A percentile compares a stretch with the other conserved stretches of the same genome.
Conservation (phyloP, 1,140 invertebrate species). For the Cydia amplana region DNA sequence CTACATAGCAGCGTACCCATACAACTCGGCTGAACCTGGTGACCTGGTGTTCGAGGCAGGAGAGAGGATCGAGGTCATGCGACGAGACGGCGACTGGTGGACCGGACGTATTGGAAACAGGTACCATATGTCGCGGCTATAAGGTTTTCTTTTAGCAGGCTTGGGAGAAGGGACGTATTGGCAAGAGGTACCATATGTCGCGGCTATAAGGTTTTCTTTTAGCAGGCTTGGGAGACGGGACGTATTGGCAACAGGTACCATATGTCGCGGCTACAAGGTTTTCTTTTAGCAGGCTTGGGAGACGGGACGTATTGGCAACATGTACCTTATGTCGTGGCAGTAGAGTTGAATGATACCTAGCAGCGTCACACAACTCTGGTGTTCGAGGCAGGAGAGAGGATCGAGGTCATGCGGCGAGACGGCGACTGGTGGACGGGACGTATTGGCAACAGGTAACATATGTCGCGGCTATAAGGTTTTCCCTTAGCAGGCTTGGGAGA, state of each 20-base stretch:
- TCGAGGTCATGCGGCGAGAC: constrained; percentile 92
- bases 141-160: constrained; percentile 7
- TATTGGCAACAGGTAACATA: background rate
- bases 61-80: constrained; percentile 92
- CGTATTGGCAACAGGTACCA: too few relatives aligned
- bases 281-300: too few relatives aligned
- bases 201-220: too few relatives aligned
- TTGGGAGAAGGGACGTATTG: too few relatives aligned
- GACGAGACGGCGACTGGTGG: constrained; percentile 99
- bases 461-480: too few relatives aligned
- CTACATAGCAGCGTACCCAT: constrained; percentile 92
- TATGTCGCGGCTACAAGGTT: too few relatives aligned
- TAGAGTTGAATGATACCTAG: constrained; percentile 85
- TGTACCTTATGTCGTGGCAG: too few relatives aligned
- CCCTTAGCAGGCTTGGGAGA: too few relatives aligned
- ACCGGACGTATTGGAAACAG: constrained; percentile 89
- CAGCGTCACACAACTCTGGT: constrained; percentile 92
- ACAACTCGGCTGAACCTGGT: constrained; percentile 92
- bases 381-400: constrained; percentile 94
- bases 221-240: too few relatives aligned
- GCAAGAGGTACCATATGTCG: too few relatives aligned
- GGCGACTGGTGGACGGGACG: constrained; percentile 94
- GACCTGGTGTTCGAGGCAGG: constrained; percentile 96
- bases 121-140: constrained; percentile 38
- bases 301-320: too few relatives aligned